phyloP scores from a whole-genome alignment of 2,113 vertebrate species.

The Tichodroma muraria region DNA sequence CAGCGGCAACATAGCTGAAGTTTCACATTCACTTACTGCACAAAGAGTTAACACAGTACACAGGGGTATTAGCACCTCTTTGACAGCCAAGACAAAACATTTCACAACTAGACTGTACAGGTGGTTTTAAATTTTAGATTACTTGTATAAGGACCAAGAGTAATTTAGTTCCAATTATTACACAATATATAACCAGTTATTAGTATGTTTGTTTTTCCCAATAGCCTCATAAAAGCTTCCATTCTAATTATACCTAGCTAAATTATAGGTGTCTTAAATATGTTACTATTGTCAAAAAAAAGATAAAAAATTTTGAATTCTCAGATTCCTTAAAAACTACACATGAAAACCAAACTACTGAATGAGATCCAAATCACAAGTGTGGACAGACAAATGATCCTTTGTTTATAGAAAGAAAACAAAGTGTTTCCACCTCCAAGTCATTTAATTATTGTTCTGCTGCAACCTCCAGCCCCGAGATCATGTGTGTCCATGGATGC shows the following conservation, averaged over 20 bases:
- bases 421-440: background rate
- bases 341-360: background rate
- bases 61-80: background rate
- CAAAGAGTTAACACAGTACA: background rate
- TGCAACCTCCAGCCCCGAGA: background rate
- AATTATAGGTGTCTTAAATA: background rate
- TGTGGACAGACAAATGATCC: background rate
- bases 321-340: background rate
- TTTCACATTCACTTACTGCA: slow-evolving; percentile 91
- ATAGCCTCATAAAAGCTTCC: background rate
- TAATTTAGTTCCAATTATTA: background rate
- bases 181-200: background rate
- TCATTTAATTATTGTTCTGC: background rate
- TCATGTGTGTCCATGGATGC: background rate
- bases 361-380: background rate
- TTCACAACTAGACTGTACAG: background rate
- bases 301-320: background rate
- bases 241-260: background rate
- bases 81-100: background rate
- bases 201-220: background rate
- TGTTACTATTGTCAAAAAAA: background rate
- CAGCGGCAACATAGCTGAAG: slow-evolving; percentile 92
- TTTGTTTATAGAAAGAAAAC: background rate
- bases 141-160: background rate
- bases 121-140: background rate